Evolutionary conservation across 2,797 vertebrate species (phyloP), one percentile per base, ranked within the genome.

Genomic region (Micromesistius poutassou): DNA sequence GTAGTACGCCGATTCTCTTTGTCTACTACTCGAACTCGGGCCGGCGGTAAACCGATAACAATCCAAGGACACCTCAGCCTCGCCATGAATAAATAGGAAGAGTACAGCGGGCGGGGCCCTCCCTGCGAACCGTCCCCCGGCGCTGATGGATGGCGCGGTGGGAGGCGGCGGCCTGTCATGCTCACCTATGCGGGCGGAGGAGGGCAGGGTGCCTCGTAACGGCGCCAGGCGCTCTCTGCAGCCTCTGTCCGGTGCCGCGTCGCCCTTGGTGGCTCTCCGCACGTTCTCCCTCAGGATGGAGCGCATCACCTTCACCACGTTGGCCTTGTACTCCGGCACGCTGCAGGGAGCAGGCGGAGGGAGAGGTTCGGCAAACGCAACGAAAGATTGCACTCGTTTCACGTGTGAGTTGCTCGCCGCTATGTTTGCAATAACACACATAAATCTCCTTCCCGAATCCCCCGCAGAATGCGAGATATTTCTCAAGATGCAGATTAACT

Each of bases 251-350:
- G 94, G 50, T 0, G 94, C 92, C 0, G 91, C 88, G 12, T 97
- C 96, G n/a, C 90, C 93, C 88, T 91, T 96, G 86, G 86, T 85
- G 88, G 95, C 94, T 78, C 96, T 96, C 85, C 96, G 93, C 88
- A 96, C 93, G 77, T 97, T 98, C 84, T 98, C 96, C 87, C 98
- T 85, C 88, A 99, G 92, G 81, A 98, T 94, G 16, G 96, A 96
- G 78, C 98, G 98, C 76, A 99, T 96, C 89, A 96, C 96, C 92
- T 97, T 98, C 83, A 99, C 94, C 0, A 95, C 93, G 88, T 79
- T 96, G 81, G 96, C 95, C 91, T 98, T 99, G 93, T 94, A 96
- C 87, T 99, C 97, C 0, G 93, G 94, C 87, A 95, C 94, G 74
- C 98, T 99, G 91, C 19, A 16, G 71, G 74, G 80, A 79, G 80